Conservation (phyloP, 2,113 vertebrate genomes). For the Ptychochromis oligacanthus region DNA sequence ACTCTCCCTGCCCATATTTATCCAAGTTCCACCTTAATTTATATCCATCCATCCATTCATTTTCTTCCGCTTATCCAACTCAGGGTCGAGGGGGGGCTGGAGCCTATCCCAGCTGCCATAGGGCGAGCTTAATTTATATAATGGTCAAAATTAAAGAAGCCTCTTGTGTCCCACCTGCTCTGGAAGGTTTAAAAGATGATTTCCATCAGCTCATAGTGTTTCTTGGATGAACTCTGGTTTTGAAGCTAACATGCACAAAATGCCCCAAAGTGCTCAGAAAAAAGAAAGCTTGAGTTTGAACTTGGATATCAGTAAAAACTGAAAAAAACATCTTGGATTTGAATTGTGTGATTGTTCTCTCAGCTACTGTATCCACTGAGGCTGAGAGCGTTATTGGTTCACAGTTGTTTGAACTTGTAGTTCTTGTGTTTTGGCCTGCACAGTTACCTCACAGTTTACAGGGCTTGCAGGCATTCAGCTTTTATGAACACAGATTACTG, state of each 20-base stretch:
- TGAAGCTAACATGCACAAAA: not conserved
- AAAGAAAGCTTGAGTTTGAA: not conserved
- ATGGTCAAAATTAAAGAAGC: not conserved
- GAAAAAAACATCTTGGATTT: not conserved
- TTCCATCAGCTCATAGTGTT: not conserved
- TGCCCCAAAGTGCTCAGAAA: fast-evolving
- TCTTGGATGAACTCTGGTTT: fast-evolving
- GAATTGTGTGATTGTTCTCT: fast-evolving
- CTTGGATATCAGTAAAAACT: not conserved
- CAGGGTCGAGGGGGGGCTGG: no score
- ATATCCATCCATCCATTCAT: not conserved
- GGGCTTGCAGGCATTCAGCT: constrained; percentile 14
- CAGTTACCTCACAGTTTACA: constrained; percentile 4
- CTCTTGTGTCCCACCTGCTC: not conserved
- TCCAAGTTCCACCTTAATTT: not conserved
- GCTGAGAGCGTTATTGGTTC: not conserved
- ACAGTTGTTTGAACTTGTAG: not conserved
- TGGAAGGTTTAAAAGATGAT: not conserved
- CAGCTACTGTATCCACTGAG: not conserved
- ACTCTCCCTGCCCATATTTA: not conserved
- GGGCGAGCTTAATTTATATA: not conserved
- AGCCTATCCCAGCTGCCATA: no score
- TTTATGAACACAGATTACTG: constrained; percentile 26
- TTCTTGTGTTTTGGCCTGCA: constrained; percentile 23
- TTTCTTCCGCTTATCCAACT: no score